Base-by-base conservation (phyloP, 2,113 vertebrate genomes). In the Prinia subflava region DNA sequence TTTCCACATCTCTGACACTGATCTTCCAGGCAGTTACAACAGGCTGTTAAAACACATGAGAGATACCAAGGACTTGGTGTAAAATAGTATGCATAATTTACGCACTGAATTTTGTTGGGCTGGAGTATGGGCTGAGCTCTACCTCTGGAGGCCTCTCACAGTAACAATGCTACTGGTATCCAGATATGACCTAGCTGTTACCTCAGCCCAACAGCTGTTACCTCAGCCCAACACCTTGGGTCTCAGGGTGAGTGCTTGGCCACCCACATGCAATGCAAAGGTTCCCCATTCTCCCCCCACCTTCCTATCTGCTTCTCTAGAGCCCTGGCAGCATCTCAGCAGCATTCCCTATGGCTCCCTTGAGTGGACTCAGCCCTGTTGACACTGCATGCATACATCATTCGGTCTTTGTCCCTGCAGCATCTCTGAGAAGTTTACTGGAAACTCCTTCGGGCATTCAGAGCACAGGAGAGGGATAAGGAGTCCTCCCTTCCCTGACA, bases 251-350 rank as follows among this genome's bases (percentile, higher is more conserved):
- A 67, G 24, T 80, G 50, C 6, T 14, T 77, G 41, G 25, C 64
- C 74, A 77, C 35, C 33, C 3, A 1, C 0, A 0, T 23, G 46
- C 28, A 63, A 15, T 12, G 18, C 27, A 39, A 63, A 60, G 3
- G 30, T 24, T 85, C 15, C 18, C 18, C 16, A 28, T 87, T 63
- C 44, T 56, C 33, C 6, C 10, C 16, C 15, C 13, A 11, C 14
- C 33, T 47, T 71, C 35, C 52, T 21, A 39, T 39, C 30, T 44
- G 18, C 57, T 89, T 76, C 15, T 9, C 46, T 2, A 1, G 18
- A 41, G 9, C 31, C 31, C 35, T 22, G 35, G 4, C 19, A 44
- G 19, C 57, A n/a, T 39, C 75, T 56, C 70, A 64, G 41, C 75
- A 76, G 30, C 20, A 1, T 56, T 81, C 21, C 24, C 22, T 50